These are phyloP conservation scores for Acromyrmex heyeri DNA, from an alignment of 1,140 invertebrate genomes.

Conservation along the genomic window DNA sequence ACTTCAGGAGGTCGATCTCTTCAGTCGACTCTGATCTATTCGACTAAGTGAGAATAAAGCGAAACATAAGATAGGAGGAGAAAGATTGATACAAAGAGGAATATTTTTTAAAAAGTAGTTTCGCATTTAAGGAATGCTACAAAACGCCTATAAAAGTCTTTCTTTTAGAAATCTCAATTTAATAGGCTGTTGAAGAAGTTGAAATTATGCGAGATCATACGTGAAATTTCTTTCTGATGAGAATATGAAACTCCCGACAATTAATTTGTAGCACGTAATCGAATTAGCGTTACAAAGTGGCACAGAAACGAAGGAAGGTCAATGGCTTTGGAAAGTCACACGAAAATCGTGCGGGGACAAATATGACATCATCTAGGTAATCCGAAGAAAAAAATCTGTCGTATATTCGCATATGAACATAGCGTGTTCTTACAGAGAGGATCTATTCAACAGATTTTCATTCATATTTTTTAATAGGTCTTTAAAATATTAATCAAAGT, in stretches of 20 bases:
- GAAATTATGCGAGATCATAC: neutral
- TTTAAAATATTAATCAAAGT: too few species aligned
- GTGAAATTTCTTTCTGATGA: neutral
- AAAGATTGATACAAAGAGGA: neutral
- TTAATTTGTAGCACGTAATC: constrained; percentile 15
- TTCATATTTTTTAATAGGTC: too few species aligned
- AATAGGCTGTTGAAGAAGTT: neutral
- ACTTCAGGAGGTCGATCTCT: neutral
- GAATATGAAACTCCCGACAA: neutral
- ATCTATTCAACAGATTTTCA: too few species aligned
- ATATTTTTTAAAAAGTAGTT: constrained; percentile 4
- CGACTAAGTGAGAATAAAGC: neutral
- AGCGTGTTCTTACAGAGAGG: neutral
- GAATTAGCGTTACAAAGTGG: constrained; percentile 30
- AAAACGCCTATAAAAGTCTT: neutral
- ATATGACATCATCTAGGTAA: neutral
- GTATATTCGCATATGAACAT: neutral
- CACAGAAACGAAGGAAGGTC: constrained; percentile 37
- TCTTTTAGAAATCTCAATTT: neutral
- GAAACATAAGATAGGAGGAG: neutral
- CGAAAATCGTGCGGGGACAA: constrained; percentile 29
- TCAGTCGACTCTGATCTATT: neutral
- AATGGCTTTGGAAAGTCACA: constrained; percentile 28
- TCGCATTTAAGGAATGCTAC: neutral
- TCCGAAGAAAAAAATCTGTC: neutral